phyloP scores from a whole-genome alignment of 2,113 vertebrate species.

The Neolamprologus ventralis region DNA sequence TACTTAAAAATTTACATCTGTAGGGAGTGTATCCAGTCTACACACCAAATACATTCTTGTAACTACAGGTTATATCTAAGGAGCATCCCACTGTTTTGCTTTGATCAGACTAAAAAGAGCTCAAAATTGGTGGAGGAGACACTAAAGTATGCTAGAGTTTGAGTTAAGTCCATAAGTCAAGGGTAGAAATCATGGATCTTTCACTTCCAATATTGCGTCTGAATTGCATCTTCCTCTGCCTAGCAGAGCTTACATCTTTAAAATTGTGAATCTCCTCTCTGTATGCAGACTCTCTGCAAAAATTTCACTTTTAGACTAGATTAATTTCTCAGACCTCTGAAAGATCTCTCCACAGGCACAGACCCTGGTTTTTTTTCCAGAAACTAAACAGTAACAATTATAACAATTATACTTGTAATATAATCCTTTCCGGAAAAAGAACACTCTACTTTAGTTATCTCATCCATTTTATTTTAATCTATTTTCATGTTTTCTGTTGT shows the following conservation, averaged over 20 bases:
- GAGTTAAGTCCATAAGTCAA: background rate
- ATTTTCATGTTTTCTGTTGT: background rate
- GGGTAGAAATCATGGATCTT: background rate
- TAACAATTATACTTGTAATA: background rate
- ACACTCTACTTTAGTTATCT: background rate
- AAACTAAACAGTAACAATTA: background rate
- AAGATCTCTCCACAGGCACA: background rate
- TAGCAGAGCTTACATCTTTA: background rate
- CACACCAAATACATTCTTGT: background rate
- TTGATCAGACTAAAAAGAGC: background rate
- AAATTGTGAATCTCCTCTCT: background rate
- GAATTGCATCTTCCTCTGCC: background rate
- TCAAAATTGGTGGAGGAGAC: background rate
- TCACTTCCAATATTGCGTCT: background rate
- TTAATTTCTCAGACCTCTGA: background rate
- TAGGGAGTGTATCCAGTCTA: background rate
- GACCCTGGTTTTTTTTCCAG: rapidly evolving
- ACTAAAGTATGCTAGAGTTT: background rate
- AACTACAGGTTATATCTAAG: background rate
- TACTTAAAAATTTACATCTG: background rate
- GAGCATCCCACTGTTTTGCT: background rate
- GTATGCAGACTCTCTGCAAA: background rate
- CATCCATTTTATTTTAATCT: background rate
- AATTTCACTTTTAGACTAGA: background rate
- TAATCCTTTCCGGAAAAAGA: background rate